Conservation (phyloP, 2,797 vertebrate genomes). For the Pitangus sulphuratus region DNA sequence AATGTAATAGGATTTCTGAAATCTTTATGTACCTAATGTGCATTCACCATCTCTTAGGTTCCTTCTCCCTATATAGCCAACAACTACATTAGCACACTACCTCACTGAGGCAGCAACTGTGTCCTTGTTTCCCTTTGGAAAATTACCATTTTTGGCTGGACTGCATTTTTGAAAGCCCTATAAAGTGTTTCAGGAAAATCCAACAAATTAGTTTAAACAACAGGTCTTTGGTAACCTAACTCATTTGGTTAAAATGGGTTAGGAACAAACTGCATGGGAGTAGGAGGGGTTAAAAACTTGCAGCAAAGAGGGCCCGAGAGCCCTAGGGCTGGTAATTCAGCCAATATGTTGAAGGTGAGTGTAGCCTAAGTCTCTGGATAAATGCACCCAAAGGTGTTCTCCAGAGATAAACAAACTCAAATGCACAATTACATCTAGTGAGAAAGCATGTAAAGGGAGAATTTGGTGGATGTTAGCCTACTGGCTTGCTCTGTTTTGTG, state of each 20-base stretch:
- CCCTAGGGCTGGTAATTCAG: not conserved
- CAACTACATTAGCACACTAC: not conserved
- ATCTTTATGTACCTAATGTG: not conserved
- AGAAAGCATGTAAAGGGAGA: not conserved
- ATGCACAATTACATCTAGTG: not conserved
- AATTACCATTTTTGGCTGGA: not conserved
- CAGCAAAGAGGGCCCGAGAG: not conserved
- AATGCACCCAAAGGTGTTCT: not conserved
- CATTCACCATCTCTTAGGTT: not conserved
- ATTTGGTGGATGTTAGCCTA: not conserved
- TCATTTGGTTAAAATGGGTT: not conserved
- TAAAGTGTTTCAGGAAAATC: not conserved
- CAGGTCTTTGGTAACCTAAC: not conserved
- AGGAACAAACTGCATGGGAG: not conserved
- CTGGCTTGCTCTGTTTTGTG: not conserved
- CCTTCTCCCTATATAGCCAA: not conserved
- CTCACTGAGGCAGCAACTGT: not conserved
- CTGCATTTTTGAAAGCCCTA: not conserved
- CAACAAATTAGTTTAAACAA: accelerated
- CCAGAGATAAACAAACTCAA: not conserved
- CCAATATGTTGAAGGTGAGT: not conserved
- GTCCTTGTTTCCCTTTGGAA: not conserved
- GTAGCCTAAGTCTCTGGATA: not conserved
- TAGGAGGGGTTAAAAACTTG: not conserved
- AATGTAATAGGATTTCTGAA: not conserved